Evolutionary conservation across 1,140 invertebrate species (phyloP).

Genomic region (Anoplophora glabripennis): DNA sequence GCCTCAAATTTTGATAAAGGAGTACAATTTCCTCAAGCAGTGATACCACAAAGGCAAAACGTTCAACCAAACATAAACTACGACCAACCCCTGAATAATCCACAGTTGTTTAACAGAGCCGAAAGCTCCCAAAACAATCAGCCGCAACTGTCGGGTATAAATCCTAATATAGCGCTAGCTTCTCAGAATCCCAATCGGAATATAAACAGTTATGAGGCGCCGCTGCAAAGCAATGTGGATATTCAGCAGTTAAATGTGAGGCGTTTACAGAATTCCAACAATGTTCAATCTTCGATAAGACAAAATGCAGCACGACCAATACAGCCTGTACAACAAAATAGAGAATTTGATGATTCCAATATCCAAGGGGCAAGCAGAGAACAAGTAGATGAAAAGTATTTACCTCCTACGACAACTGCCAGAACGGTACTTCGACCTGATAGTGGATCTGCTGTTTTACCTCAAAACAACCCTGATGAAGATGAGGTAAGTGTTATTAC

Average conservation of each 20-base stretch:
- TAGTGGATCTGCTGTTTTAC: neutral
- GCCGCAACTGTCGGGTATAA: neutral
- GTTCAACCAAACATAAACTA: neutral
- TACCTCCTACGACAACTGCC: neutral
- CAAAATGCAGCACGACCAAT: neutral
- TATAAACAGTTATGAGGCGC: neutral
- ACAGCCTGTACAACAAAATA: neutral
- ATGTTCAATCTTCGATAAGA: neutral
- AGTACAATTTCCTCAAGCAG: neutral
- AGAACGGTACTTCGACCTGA: neutral
- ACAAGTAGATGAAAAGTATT: neutral
- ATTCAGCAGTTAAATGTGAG: constrained; percentile 8
- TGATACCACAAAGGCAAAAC: neutral
- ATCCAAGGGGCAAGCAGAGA: neutral
- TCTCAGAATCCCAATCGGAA: neutral
- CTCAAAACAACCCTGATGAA: neutral
- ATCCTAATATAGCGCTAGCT: neutral
- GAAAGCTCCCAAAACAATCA: neutral
- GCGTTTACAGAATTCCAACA: neutral
- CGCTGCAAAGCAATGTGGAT: neutral
- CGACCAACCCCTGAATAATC: too few species aligned
- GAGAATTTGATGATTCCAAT: neutral
- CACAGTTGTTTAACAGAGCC: neutral
- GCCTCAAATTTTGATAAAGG: constrained; percentile 2
- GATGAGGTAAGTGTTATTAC: neutral